A percentile compares a stretch with the other conserved stretches of the same genome.
phyloP scores from a whole-genome alignment of 2,888 invertebrate species.

The Scelioninae gen. 1 region DNA sequence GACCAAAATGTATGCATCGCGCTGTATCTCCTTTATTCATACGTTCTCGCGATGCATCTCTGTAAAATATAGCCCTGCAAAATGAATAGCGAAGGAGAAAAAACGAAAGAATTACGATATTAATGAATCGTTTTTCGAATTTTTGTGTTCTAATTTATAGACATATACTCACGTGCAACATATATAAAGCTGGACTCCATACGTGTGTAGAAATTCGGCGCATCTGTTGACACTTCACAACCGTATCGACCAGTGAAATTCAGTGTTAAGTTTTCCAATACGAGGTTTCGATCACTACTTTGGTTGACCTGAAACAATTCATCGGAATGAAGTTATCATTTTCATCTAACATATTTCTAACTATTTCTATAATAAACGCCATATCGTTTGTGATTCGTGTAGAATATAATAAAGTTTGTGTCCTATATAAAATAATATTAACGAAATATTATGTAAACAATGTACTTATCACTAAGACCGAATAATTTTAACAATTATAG shows the following conservation, averaged over 20 bases:
- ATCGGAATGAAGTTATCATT: too few relatives aligned
- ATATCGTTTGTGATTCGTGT: too few relatives aligned
- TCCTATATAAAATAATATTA: too few relatives aligned
- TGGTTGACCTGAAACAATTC: conserved; percentile 76
- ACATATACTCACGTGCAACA: conserved; percentile 88
- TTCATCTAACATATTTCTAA: too few relatives aligned
- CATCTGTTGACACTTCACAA: conserved; percentile 91
- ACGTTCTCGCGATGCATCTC: conserved; percentile 41
- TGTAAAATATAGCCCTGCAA: conserved; percentile 52
- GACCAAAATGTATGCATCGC: conserved; percentile 54
- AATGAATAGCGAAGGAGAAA: conserved; percentile 41
- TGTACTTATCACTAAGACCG: too few relatives aligned
- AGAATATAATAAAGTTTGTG: too few relatives aligned
- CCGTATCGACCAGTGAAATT: conserved; percentile 90
- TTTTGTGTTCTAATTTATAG: conserved; percentile 27
- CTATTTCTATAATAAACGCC: too few relatives aligned
- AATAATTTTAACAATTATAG: too few relatives aligned
- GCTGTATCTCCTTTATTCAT: conserved; percentile 62
- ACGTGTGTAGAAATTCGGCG: conserved; percentile 89
- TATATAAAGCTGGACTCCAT: conserved; percentile 88
- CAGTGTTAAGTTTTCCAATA: conserved; percentile 88
- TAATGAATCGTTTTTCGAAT: conserved; percentile 51
- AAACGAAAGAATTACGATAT: conserved; percentile 47
- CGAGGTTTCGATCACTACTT: conserved; percentile 85
- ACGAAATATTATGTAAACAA: too few relatives aligned